A percentile compares a stretch with the other conserved stretches of the same genome.
These are phyloP conservation scores for Drosophila malerkotliana DNA, from an alignment of 1,140 invertebrate species.

Conservation along the genomic window DNA sequence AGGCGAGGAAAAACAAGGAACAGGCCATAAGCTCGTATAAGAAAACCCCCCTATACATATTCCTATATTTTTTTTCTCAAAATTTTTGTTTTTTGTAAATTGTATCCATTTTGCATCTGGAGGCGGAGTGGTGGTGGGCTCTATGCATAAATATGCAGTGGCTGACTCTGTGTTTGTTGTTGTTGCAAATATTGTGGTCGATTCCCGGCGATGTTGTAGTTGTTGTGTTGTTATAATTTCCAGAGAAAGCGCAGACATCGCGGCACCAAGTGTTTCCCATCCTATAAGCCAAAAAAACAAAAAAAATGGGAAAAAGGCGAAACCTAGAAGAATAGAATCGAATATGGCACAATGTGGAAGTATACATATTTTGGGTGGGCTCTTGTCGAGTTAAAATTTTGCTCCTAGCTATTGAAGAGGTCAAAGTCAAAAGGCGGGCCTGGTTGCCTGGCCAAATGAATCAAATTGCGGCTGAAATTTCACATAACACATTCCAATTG, in stretches of 20 bases:
- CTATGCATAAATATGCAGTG: constrained; percentile 63
- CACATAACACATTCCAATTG: constrained; percentile 76
- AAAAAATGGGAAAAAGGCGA: constrained; percentile 10
- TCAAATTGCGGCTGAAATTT: constrained; percentile 46
- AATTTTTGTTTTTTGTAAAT: constrained; percentile 16
- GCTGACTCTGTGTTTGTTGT: constrained; percentile 48
- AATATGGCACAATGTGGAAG: constrained; percentile 13
- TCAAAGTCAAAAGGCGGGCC: neutral
- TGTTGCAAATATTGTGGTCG: constrained; percentile 61
- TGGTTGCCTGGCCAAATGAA: constrained; percentile 39
- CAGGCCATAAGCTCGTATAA: constrained; percentile 15
- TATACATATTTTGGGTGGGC: constrained; percentile 8
- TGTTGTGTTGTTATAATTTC: constrained; percentile 51
- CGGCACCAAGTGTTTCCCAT: constrained; percentile 80
- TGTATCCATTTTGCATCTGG: constrained; percentile 59
- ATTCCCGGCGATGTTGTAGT: constrained; percentile 32
- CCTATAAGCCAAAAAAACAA: constrained; percentile 51
- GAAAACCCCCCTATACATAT: neutral
- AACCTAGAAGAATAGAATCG: constrained; percentile 15
- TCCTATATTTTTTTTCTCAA: neutral
- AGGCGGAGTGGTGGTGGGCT: constrained; percentile 15
- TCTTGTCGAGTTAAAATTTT: constrained; percentile 31
- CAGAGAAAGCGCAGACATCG: constrained; percentile 71
- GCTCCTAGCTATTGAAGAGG: constrained; percentile 8
- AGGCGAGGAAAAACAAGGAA: constrained; percentile 70